Evolutionary conservation across 1,140 invertebrate species (phyloP), one percentile per base, ranked within the genome.

Genomic region (Tenebrio molitor): DNA sequence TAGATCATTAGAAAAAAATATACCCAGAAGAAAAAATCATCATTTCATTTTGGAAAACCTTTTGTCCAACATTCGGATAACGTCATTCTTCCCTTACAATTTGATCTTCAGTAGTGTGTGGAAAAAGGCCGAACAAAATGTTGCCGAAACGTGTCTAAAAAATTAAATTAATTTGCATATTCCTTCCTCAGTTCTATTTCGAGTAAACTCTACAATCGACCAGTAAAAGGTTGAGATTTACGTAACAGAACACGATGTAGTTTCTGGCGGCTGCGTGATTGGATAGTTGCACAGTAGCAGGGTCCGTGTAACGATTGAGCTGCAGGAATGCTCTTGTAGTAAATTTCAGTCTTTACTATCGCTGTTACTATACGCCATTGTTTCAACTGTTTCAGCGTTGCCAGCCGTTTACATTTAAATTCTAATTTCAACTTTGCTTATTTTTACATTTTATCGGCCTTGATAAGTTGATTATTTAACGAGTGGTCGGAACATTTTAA

Each of bases 311-410:
- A 50, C 71, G 66, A 73, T 73, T 73, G 64, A 73, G 71, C 65
- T 73, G 71, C 71, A 46, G 71, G 71, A 73, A 73, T 73, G 71
- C 65, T 73, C 46, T 50, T 69, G 71, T 72, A 68, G 71, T 58
- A 67, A 62, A 66, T 64, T 72, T 67, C 42, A 50, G 62, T 46
- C 70, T 72, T 65, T 65, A 66, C 44, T 66, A 46, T 50, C 42
- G 33, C 46, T 44, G 34, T 66, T 69, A 50, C 53, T 69, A 53
- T 53, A 69, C 42, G 39, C 39, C 42, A 66, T 66, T 66, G 42
- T 66, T 42, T 42, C 64, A 36, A 66, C 10, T 29, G 39, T 42
- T 66, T 46, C 64, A 29, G 21, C 14, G 39, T 41, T 66, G 39
- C 64, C 64, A 44, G 64, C 25, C 62, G 42, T 29, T 66, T 42